Percentiles rank a stretch among this genome's conserved stretches.
Conservation (phyloP, 1,140 invertebrate species). For the Listronotus bonariensis region DNA sequence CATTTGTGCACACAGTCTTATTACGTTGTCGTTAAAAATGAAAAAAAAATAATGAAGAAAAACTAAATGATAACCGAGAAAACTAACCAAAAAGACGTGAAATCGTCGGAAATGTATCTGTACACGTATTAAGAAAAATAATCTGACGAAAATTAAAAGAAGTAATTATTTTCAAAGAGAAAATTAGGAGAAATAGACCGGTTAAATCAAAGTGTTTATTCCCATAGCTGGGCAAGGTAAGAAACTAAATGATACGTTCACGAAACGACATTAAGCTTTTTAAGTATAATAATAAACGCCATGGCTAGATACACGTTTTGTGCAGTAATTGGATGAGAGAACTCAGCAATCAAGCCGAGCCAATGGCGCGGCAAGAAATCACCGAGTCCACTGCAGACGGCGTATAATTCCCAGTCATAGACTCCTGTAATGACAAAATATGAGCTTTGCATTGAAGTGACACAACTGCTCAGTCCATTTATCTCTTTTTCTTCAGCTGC, state of each 20-base stretch:
- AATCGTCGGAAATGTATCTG: too few relatives aligned
- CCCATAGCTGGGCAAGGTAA: conserved; percentile 16
- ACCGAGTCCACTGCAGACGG: conserved; percentile 34
- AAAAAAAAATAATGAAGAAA: too few relatives aligned
- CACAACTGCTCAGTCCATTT: conserved; percentile 32
- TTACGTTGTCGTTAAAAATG: too few relatives aligned
- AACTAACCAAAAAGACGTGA: too few relatives aligned
- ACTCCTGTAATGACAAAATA: conserved; percentile 55
- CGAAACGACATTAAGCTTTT: conserved; percentile 32
- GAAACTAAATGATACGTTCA: conserved; percentile 32
- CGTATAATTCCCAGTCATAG: conserved; percentile 52
- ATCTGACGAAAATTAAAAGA: too few relatives aligned
- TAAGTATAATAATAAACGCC: conserved; percentile 36
- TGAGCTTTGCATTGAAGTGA: conserved; percentile 47
- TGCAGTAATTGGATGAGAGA: conserved; percentile 41
- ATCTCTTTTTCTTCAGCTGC: neutral
- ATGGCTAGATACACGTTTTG: conserved; percentile 37
- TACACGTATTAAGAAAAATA: too few relatives aligned
- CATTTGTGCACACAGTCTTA: too few relatives aligned
- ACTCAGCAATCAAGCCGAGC: conserved; percentile 37
- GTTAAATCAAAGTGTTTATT: conserved; percentile 9
- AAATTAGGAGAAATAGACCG: neutral
- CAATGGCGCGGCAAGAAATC: conserved; percentile 40
- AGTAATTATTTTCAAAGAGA: too few relatives aligned
- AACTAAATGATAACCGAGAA: too few relatives aligned